Percentiles rank a stretch among this genome's conserved stretches.
Evolutionary conservation across 2,797 vertebrate genomes (phyloP).

Genomic region (Epinephelus malabaricus): DNA sequence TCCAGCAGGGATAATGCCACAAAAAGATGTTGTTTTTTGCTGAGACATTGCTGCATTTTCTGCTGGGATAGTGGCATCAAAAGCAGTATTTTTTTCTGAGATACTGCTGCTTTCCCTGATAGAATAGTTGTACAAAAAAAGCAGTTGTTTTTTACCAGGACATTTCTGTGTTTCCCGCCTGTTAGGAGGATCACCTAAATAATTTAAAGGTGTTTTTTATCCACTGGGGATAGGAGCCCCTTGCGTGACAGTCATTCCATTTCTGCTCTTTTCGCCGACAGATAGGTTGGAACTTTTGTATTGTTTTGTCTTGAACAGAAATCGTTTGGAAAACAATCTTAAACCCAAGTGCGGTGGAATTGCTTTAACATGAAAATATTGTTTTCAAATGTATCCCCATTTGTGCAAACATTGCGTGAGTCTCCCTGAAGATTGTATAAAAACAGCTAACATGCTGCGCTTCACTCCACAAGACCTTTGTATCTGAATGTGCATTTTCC

Average conservation of each 20-base stretch:
- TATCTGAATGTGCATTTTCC: slow-evolving; percentile 61
- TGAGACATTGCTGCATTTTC: too few species aligned
- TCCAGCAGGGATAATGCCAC: too few species aligned
- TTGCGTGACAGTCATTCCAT: neutral
- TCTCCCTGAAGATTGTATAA: slow-evolving; percentile 33
- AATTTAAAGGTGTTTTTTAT: too few species aligned
- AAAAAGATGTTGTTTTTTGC: too few species aligned
- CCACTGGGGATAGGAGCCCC: neutral
- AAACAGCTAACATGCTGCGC: slow-evolving; percentile 46
- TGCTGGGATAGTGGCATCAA: too few species aligned
- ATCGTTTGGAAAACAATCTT: slow-evolving; percentile 5
- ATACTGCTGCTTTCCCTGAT: too few species aligned
- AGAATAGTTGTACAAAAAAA: too few species aligned
- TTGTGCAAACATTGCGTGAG: slow-evolving; percentile 5
- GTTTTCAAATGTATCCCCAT: neutral
- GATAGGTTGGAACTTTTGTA: neutral
- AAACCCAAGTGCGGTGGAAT: neutral
- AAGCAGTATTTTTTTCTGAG: too few species aligned
- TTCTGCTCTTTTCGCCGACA: neutral
- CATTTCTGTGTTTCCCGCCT: too few species aligned
- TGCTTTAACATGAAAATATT: slow-evolving; percentile 11
- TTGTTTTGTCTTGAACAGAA: neutral
- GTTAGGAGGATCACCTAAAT: too few species aligned
- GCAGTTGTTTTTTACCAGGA: too few species aligned
- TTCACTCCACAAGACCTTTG: slow-evolving; percentile 47